phyloP scores from a whole-genome alignment of 2,797 vertebrate genomes.

The Hydrolagus colliei region DNA sequence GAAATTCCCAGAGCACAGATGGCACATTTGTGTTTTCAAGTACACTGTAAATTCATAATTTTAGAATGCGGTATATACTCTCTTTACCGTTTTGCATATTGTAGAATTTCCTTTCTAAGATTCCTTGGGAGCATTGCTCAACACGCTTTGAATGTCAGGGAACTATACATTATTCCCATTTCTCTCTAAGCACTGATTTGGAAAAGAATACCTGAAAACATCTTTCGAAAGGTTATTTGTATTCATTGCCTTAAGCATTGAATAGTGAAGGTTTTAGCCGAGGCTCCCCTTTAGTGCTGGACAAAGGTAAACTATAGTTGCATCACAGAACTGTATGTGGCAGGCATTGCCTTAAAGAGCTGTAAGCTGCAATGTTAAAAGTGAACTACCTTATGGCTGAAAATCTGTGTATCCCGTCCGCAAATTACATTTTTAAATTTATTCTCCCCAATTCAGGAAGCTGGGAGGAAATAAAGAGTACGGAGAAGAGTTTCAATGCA shows the following conservation, averaged over 20 bases:
- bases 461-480: neutral
- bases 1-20: constrained; percentile 3
- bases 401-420: too few species aligned
- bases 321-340: too few species aligned
- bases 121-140: too few species aligned
- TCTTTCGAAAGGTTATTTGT: neutral
- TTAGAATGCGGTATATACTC: neutral
- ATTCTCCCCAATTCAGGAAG: neutral
- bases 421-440: too few species aligned
- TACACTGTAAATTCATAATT: constrained; percentile 14
- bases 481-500: neutral
- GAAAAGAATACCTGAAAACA: neutral
- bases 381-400: too few species aligned
- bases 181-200: neutral
- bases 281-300: too few species aligned
- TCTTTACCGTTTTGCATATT: too few species aligned
- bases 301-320: too few species aligned
- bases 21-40: neutral
- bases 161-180: neutral
- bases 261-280: neutral
- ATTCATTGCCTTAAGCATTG: neutral
- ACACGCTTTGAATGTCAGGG: neutral
- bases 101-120: too few species aligned
- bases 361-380: too few species aligned
- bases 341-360: too few species aligned